Base-by-base conservation (phyloP, 2,797 vertebrate genomes). In the Gephyroberyx darwinii region DNA sequence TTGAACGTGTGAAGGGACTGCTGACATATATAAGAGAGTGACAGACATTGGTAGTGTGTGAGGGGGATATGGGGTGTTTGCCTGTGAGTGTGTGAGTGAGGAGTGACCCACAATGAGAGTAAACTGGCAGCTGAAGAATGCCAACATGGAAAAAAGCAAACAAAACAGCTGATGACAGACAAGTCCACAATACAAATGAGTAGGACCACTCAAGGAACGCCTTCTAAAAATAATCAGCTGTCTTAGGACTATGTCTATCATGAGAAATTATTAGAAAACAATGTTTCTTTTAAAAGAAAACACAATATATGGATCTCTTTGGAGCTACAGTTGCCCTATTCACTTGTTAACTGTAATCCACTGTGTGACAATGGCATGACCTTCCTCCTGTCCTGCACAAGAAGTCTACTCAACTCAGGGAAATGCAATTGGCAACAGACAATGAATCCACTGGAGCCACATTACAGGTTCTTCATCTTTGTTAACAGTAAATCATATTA, bases 1-100 rank as follows among this genome's bases (percentile, higher is more conserved):
- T 64, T 74, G 56, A 75, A 41, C 57, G 74, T 74, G 65, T 75
- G 72, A 69, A 70, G 53, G 56, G 58, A 58, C 60, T 17, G n/a
- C 26, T 76, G 74, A 71, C 67, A 57, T 14, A 8, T 37, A 33
- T 20, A 56, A 66, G 65, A 8, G 39, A 55, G 51, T 61, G 71
- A 65, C 64, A 57, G 63, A 68, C 45, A 68, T 22, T 35, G 59
- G 81, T 43, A 67, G 70, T 66, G 65, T 43, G 67, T 65, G 56
- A 5, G 51, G 26, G 56, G 3, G 45, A 31, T 1, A 63, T 16
- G 52, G 19, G 5, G 16, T 69, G 66, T 54, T 19, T 62, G 58
- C 12, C 17, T n/a, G 37, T 50, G 30, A 17, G 30, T 45, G 37
- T 8, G 56, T 51, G 65, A 26, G 54, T 31, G 9, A 4, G 9